Evolutionary conservation across 64 coral and sea anemone genomes (phyloP).

Genomic region (Cladopsammia gracilis): DNA sequence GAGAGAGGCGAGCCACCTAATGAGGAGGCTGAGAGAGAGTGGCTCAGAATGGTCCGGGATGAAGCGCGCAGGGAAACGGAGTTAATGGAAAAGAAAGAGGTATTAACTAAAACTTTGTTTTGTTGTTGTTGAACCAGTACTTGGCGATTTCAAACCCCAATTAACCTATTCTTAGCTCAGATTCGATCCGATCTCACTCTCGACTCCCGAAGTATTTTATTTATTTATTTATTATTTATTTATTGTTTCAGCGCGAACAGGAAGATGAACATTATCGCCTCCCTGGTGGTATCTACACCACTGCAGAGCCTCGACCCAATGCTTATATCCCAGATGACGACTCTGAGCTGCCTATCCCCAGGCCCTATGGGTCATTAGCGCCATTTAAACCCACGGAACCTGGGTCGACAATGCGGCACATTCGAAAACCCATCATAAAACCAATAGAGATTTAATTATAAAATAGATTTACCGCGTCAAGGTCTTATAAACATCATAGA

Average conservation of each 20-base stretch:
- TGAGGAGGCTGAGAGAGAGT: slow-evolving; percentile 91
- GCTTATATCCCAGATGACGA: slow-evolving; percentile 99
- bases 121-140: background rate
- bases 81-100: slow-evolving; percentile 63
- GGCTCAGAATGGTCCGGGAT: slow-evolving; percentile 92
- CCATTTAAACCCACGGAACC: slow-evolving; percentile 98
- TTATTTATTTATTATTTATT: background rate
- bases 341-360: slow-evolving; percentile 93
- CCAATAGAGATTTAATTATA: slow-evolving; percentile 95
- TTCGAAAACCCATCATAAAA: slow-evolving; percentile 97
- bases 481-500: background rate
- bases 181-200: background rate
- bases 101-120: background rate
- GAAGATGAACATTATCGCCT: slow-evolving; percentile 92
- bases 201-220: background rate
- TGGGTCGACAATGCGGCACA: slow-evolving; percentile 97
- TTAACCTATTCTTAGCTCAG: background rate
- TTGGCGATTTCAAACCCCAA: background rate
- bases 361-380: slow-evolving; percentile 93
- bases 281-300: slow-evolving; percentile 92
- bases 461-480: background rate
- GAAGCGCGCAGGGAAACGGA: slow-evolving; percentile 81
- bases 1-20: slow-evolving; percentile 94
- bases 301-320: slow-evolving; percentile 99
- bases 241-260: slow-evolving; percentile 79